Evolutionary conservation across 2,888 invertebrate species (phyloP).

Genomic region (Chydorus sphaericus): DNA sequence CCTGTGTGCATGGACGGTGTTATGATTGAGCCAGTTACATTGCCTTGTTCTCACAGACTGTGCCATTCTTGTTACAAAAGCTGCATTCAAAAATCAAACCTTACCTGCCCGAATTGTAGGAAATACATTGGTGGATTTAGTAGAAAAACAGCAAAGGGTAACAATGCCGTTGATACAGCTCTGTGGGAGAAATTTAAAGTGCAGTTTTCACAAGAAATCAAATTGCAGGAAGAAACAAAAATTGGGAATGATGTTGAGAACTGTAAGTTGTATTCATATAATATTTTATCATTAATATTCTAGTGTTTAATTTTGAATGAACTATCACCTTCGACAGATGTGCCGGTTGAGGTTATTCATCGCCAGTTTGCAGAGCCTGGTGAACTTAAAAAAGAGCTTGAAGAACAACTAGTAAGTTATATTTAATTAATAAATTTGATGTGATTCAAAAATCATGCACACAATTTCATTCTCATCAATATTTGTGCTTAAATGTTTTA

Average conservation of each 20-base stretch:
- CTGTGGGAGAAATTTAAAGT: neutral
- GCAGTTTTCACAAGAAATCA: neutral
- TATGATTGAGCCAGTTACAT: neutral
- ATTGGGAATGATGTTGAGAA: neutral
- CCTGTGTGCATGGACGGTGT: neutral
- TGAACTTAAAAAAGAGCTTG: neutral
- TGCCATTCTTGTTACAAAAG: neutral
- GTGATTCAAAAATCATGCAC: too few species aligned
- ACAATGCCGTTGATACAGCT: neutral
- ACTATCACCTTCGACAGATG: neutral
- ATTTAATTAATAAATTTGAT: too few species aligned
- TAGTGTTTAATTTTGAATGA: neutral
- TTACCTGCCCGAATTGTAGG: neutral
- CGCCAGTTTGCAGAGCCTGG: conserved; percentile 2
- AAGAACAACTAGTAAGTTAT: neutral
- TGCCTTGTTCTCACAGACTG: neutral
- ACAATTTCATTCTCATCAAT: too few species aligned
- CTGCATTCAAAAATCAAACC: neutral
- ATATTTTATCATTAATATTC: neutral
- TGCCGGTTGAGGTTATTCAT: neutral
- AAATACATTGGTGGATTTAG: neutral
- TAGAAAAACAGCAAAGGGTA: neutral
- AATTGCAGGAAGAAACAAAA: neutral
- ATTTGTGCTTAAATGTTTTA: too few species aligned
- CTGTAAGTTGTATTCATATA: neutral